Evolutionary conservation across 2,888 invertebrate species (phyloP).

Genomic region (Lochmaea capreae): DNA sequence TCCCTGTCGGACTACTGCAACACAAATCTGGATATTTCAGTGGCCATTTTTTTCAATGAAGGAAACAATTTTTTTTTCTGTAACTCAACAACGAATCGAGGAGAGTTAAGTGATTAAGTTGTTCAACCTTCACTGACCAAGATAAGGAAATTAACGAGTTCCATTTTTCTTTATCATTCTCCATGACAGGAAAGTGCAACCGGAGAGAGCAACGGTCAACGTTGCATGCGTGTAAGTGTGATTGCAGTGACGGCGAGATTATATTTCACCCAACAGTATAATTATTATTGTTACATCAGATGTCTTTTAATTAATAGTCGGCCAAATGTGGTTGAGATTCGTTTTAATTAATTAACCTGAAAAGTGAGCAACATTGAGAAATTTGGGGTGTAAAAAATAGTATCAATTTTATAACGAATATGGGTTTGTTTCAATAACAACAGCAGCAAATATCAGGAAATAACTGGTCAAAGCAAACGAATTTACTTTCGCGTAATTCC

Average conservation of each 20-base stretch:
- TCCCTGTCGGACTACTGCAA: too few species aligned
- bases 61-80: constrained; percentile 11
- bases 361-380: too few species aligned
- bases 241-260: constrained; percentile 6
- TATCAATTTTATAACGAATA: too few species aligned
- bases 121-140: constrained; percentile 34
- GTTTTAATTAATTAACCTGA: not conserved
- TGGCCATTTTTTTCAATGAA: not conserved
- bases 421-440: too few species aligned
- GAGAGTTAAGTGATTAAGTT: constrained; percentile 35
- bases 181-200: constrained; percentile 22
- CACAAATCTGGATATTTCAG: not conserved
- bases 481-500: too few species aligned
- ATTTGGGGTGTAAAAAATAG: too few species aligned
- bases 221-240: constrained; percentile 10
- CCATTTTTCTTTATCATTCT: constrained; percentile 29
- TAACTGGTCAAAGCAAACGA: too few species aligned
- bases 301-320: not conserved
- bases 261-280: not conserved
- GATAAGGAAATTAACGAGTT: constrained; percentile 34
- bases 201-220: constrained; percentile 7
- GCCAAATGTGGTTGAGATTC: not conserved
- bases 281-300: not conserved
- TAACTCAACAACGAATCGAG: constrained; percentile 19
- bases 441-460: too few species aligned